These are phyloP conservation scores for Hipparchia sbordonii DNA, from an alignment of 2,888 invertebrate species.

Conservation along the genomic window DNA sequence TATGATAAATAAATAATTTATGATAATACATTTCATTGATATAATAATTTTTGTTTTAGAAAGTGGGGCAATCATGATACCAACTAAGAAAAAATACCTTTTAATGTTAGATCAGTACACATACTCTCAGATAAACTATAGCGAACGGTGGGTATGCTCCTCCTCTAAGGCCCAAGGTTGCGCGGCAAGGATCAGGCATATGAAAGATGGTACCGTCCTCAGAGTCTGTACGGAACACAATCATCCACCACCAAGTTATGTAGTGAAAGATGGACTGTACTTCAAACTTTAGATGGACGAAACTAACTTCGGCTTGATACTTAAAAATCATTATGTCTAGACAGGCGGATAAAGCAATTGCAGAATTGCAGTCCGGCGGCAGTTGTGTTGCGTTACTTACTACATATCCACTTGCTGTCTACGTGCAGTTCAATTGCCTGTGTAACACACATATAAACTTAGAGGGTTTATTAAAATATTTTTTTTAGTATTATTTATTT, in stretches of 20 bases:
- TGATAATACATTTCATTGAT: too few relatives aligned
- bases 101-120: slow-evolving; percentile 54
- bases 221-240: neutral
- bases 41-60: slow-evolving; percentile 28
- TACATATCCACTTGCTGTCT: too few relatives aligned
- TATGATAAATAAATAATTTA: too few relatives aligned
- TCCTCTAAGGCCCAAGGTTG: slow-evolving; percentile 22
- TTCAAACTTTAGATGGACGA: neutral
- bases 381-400: too few relatives aligned
- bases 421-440: too few relatives aligned
- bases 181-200: slow-evolving; percentile 8
- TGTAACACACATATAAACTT: too few relatives aligned
- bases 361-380: too few relatives aligned
- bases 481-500: too few relatives aligned
- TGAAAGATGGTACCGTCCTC: slow-evolving; percentile 1
- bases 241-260: slow-evolving; percentile 3
- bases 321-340: too few relatives aligned
- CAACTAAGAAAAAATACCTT: slow-evolving; percentile 49
- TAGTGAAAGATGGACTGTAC: neutral
- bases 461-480: too few relatives aligned
- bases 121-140: slow-evolving; percentile 52
- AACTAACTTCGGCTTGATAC: neutral
- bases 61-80: slow-evolving; percentile 47
- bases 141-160: slow-evolving; percentile 51
- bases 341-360: too few relatives aligned